A percentile compares a stretch with the other conserved stretches of the same genome.
Evolutionary conservation across 2,888 invertebrate genomes (phyloP).

Genomic region (Alloscopus bannaensis): DNA sequence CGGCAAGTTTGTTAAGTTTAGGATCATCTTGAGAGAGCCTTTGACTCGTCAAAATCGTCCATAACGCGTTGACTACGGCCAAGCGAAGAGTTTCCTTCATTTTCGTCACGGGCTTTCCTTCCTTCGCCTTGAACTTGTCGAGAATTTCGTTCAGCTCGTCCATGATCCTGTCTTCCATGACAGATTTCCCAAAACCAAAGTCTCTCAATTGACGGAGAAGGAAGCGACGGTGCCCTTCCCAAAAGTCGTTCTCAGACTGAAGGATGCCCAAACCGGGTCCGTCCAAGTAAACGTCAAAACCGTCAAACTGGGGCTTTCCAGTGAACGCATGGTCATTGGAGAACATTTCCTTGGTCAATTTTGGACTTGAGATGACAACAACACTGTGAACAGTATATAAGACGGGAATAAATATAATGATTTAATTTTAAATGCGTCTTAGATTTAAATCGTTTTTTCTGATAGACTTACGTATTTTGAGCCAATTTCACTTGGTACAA

Average conservation of each 20-base stretch:
- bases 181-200: conserved; percentile 41
- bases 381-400: neutral
- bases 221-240: conserved; percentile 24
- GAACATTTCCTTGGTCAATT: conserved; percentile 34
- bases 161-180: conserved; percentile 51
- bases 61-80: conserved; percentile 57
- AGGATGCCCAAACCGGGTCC: conserved; percentile 6
- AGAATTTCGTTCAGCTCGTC: conserved; percentile 56
- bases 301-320: neutral
- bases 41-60: conserved; percentile 52
- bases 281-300: conserved; percentile 17
- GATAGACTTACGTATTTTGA: conserved; percentile 19
- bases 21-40: conserved; percentile 56
- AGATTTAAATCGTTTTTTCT: neutral
- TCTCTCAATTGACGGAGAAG: conserved; percentile 23
- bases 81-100: conserved; percentile 47
- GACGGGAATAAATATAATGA: neutral
- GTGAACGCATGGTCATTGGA: conserved; percentile 2
- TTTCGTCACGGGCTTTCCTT: conserved; percentile 39
- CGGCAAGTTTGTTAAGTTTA: conserved; percentile 21
- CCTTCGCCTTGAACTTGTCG: conserved; percentile 20
- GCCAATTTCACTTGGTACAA: conserved; percentile 31
- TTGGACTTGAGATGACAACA: conserved; percentile 27
- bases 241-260: conserved; percentile 14
- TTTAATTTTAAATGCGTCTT: neutral